These are phyloP conservation scores for Mythimna loreyi DNA, from an alignment of 2,888 invertebrate species.

Conservation along the genomic window DNA sequence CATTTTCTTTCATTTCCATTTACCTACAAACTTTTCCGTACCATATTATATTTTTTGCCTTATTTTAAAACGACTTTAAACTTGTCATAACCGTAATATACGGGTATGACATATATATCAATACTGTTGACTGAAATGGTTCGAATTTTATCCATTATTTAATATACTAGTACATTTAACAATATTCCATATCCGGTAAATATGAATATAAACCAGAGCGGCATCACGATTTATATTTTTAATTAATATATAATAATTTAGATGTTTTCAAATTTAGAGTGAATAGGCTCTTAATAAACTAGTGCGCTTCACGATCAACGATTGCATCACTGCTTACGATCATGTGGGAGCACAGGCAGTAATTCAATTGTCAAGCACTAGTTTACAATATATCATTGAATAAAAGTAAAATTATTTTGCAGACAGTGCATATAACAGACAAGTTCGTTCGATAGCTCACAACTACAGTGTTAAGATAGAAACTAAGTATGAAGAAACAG, in stretches of 20 bases:
- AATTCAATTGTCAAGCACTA: too few relatives aligned
- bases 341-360: too few relatives aligned
- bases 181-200: slow-evolving; percentile 23
- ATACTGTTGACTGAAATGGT: slow-evolving; percentile 29
- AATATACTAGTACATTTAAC: slow-evolving; percentile 18
- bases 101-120: slow-evolving; percentile 52
- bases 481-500: slow-evolving; percentile 21
- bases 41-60: slow-evolving; percentile 19
- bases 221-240: slow-evolving; percentile 4
- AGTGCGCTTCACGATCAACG: too few relatives aligned
- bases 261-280: too few relatives aligned
- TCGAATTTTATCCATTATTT: slow-evolving; percentile 15
- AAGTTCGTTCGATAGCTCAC: slow-evolving; percentile 19
- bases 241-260: too few relatives aligned
- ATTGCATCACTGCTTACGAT: too few relatives aligned
- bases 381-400: too few relatives aligned
- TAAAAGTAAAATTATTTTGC: background rate
- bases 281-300: too few relatives aligned
- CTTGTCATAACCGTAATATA: slow-evolving; percentile 52
- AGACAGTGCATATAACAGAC: background rate
- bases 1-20: slow-evolving; percentile 13
- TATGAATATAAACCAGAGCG: slow-evolving; percentile 25
- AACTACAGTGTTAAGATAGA: slow-evolving; percentile 1
- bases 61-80: slow-evolving; percentile 34
- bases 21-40: slow-evolving; percentile 1